Conservation (phyloP, 2,888 invertebrate genomes). For the Cryptophagus acutangulus region DNA sequence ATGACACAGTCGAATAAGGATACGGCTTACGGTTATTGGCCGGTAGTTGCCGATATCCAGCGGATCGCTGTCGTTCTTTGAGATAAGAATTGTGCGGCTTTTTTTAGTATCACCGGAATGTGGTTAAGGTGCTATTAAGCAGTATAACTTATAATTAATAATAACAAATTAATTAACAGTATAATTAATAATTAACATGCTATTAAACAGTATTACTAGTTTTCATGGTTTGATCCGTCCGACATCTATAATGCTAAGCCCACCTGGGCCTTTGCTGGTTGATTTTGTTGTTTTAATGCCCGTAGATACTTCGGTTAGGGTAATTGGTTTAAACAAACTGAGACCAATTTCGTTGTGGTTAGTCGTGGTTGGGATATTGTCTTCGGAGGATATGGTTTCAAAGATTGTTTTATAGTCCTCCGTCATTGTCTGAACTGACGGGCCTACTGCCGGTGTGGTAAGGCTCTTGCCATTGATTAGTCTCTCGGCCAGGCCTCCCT, state of each 20-base stretch:
- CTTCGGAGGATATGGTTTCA: neutral
- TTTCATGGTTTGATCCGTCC: neutral
- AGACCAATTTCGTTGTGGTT: neutral
- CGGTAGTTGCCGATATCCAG: neutral
- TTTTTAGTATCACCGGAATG: neutral
- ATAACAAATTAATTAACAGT: too few species aligned
- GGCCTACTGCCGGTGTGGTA: neutral
- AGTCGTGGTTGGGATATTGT: neutral
- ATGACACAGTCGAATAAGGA: neutral
- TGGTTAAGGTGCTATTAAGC: too few species aligned
- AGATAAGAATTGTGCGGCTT: slow-evolving; percentile 1
- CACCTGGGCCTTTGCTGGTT: neutral
- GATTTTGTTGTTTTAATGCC: neutral
- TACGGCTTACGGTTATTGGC: neutral
- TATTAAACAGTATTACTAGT: neutral
- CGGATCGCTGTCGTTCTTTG: neutral
- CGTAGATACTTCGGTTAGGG: neutral
- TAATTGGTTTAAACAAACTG: neutral
- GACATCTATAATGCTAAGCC: neutral
- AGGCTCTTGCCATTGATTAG: neutral
- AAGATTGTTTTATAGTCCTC: neutral
- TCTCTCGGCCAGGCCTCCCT: neutral
- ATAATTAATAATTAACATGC: too few species aligned
- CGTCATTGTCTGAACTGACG: neutral
- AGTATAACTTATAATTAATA: too few species aligned